Percentiles rank a stretch among this genome's conserved stretches.
phyloP scores from a whole-genome alignment of 1,140 invertebrate species.

The Phthorimaea operculella region DNA sequence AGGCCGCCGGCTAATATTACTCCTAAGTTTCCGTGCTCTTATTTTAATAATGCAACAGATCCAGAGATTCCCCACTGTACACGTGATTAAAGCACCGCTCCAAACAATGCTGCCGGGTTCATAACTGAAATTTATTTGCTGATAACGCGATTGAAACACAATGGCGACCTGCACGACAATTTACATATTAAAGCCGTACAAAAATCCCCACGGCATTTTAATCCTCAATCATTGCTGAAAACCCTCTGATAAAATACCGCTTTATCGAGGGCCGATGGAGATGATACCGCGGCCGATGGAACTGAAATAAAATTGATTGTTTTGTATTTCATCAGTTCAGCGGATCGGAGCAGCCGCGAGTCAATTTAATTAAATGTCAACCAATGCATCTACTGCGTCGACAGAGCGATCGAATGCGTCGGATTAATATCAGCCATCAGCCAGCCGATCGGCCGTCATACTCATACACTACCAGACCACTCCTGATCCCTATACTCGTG shows the following conservation, averaged over 20 bases:
- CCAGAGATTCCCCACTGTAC: not conserved
- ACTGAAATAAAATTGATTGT: conserved; percentile 20
- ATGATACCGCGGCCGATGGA: conserved; percentile 7
- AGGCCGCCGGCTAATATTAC: not conserved
- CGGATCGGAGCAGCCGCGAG: conserved; percentile 33
- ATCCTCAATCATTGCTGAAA: conserved; percentile 1
- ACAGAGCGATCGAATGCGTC: conserved; percentile 19
- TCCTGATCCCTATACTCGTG: conserved; percentile 9
- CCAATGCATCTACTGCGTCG: conserved; percentile 33
- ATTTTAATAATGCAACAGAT: not conserved
- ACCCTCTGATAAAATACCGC: conserved; percentile 3
- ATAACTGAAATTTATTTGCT: not conserved
- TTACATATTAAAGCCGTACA: conserved; percentile 1
- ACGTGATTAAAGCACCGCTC: not conserved
- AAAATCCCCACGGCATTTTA: conserved; percentile 3
- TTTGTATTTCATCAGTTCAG: conserved; percentile 31
- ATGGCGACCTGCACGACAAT: not conserved
- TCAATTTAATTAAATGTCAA: conserved; percentile 60
- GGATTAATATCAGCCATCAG: conserved; percentile 31
- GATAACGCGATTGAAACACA: not conserved
- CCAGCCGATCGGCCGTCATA: conserved; percentile 4
- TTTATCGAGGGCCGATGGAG: not conserved
- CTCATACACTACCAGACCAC: conserved; percentile 17
- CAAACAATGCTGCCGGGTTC: not conserved
- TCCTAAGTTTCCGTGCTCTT: not conserved